Conservation (phyloP, 2,797 vertebrate species). For the Morelia viridis region DNA sequence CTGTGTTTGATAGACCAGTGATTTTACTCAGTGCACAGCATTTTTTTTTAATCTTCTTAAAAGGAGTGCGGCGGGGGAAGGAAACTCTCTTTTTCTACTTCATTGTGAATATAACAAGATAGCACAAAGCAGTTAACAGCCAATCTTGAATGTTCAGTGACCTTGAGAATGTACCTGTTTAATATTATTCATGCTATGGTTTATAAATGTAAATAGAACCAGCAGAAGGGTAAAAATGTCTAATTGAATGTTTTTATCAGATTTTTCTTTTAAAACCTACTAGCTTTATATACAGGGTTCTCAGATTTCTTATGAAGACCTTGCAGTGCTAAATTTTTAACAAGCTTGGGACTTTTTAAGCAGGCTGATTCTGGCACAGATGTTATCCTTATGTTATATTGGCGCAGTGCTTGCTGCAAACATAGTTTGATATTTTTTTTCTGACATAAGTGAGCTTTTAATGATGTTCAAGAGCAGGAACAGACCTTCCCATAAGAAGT, state of each 20-base stretch:
- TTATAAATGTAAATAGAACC: not conserved
- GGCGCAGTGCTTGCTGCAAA: not conserved
- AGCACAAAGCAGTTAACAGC: not conserved
- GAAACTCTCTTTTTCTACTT: not conserved
- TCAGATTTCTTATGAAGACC: not conserved
- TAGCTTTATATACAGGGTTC: not conserved
- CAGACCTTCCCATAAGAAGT: not conserved
- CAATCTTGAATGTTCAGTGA: not conserved
- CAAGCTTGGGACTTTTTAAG: not conserved
- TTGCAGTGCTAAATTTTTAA: not conserved
- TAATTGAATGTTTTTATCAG: not conserved
- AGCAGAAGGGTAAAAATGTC: not conserved
- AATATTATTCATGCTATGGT: not conserved
- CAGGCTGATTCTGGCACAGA: not conserved
- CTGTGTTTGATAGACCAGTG: not conserved
- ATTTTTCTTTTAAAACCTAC: not conserved
- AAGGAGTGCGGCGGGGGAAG: not conserved
- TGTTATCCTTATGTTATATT: not conserved
- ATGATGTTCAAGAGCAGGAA: constrained; percentile 1
- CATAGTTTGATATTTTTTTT: not conserved
- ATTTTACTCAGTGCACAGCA: not conserved
- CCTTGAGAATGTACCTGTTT: not conserved
- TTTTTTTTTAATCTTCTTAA: not conserved
- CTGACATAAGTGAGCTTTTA: not conserved
- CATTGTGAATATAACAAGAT: not conserved